phyloP scores from a whole-genome alignment of 2,113 vertebrate species.

The Nesogale talazaci region DNA sequence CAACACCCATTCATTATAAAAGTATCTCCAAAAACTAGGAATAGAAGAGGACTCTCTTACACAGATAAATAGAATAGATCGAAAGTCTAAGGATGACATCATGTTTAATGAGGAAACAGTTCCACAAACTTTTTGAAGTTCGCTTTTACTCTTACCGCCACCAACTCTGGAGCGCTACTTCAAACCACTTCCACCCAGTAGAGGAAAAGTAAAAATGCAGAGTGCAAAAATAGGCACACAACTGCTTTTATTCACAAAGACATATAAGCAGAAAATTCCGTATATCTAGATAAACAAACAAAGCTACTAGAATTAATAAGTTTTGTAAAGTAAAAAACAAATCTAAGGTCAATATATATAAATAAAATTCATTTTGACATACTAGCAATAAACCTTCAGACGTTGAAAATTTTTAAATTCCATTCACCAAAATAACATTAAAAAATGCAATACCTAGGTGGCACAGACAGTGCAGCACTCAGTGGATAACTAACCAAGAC shows the following conservation, averaged over 20 bases:
- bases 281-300: background rate
- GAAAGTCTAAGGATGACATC: conserved; percentile 35
- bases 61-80: background rate
- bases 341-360: background rate
- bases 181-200: background rate
- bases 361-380: conserved; percentile 6
- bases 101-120: background rate
- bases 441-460: background rate
- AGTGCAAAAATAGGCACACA: conserved; percentile 40
- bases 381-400: background rate
- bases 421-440: too few relatives aligned
- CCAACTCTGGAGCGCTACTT: background rate
- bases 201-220: background rate
- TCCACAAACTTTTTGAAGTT: too few relatives aligned
- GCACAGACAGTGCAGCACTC: background rate
- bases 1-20: background rate
- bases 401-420: background rate
- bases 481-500: background rate
- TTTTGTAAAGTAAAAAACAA: background rate
- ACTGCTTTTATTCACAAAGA: conserved; percentile 10
- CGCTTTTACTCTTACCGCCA: background rate
- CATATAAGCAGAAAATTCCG: conserved; percentile 10
- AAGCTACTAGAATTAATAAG: background rate
- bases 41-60: background rate
- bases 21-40: background rate